Evolutionary conservation across 92 coral and sea anemone species (phyloP).

Genomic region (Metridium senile): DNA sequence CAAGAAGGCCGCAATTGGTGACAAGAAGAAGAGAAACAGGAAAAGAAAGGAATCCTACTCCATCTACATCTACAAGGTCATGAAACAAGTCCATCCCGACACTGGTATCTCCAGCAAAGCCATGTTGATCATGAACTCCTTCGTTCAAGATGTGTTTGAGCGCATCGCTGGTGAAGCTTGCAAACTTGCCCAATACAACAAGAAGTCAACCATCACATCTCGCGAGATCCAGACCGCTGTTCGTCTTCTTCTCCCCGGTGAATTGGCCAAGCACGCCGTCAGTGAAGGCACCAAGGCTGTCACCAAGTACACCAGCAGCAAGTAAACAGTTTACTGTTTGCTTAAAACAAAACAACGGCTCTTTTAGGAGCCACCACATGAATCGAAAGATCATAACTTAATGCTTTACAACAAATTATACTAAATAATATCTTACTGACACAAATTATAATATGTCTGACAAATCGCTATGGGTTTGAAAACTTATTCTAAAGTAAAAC

Average conservation of each 20-base stretch:
- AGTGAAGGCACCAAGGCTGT: constrained; percentile 86
- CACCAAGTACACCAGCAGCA: constrained; percentile 91
- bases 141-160: constrained; percentile 74
- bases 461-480: no score
- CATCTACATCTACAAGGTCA: constrained; percentile 76
- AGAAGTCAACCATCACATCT: constrained; percentile 72
- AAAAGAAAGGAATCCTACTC: constrained; percentile 69
- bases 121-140: constrained; percentile 78
- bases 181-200: constrained; percentile 74
- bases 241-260: constrained; percentile 77
- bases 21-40: constrained; percentile 45
- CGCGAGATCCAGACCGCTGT: constrained; percentile 85
- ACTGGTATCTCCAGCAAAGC: constrained; percentile 85
- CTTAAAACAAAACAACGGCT: not conserved
- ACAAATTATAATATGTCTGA: no score
- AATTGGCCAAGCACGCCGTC: constrained; percentile 82
- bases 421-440: no score
- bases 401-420: no score
- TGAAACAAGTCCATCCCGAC: constrained; percentile 89
- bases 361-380: not conserved
- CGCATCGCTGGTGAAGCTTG: constrained; percentile 75
- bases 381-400: not conserved
- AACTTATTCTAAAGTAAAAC: no score
- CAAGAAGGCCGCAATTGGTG: constrained; percentile 48
- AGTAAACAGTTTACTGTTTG: constrained; percentile 42